phyloP scores from a whole-genome alignment of 92 coral and sea anemone genomes.

The Paragorgia papillata region DNA sequence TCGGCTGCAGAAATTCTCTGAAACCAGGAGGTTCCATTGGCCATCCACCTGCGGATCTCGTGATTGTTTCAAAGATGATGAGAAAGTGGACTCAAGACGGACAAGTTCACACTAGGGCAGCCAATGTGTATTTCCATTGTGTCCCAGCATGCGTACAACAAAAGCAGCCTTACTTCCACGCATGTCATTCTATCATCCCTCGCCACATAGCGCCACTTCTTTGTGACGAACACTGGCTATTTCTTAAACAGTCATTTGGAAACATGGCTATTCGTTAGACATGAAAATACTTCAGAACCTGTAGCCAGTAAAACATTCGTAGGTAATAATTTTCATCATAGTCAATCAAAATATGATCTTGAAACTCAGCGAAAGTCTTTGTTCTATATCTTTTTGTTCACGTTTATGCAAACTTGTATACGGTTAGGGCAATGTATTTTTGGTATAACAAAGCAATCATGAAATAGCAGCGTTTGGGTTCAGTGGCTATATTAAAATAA shows the following conservation, averaged over 20 bases:
- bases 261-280: too few species aligned
- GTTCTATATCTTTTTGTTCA: too few species aligned
- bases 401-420: too few species aligned
- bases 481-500: too few species aligned
- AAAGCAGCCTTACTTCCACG: background rate
- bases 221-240: constrained; percentile 2
- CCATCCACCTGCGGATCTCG: constrained; percentile 26
- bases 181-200: background rate
- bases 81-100: background rate
- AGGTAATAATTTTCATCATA: too few species aligned
- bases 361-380: too few species aligned
- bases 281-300: too few species aligned
- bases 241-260: constrained; percentile 1
- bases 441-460: too few species aligned
- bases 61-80: constrained; percentile 24
- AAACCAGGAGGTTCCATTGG: constrained; percentile 19
- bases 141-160: background rate
- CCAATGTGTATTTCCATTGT: constrained; percentile 18
- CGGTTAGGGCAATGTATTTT: too few species aligned
- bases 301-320: too few species aligned
- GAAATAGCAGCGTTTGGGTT: too few species aligned
- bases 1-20: constrained; percentile 27
- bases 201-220: background rate
- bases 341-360: too few species aligned
- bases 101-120: background rate